Percentiles rank a stretch among this genome's conserved stretches.
Evolutionary conservation across 1,140 invertebrate genomes (phyloP).

Genomic region (Eupristina koningsbergeri): DNA sequence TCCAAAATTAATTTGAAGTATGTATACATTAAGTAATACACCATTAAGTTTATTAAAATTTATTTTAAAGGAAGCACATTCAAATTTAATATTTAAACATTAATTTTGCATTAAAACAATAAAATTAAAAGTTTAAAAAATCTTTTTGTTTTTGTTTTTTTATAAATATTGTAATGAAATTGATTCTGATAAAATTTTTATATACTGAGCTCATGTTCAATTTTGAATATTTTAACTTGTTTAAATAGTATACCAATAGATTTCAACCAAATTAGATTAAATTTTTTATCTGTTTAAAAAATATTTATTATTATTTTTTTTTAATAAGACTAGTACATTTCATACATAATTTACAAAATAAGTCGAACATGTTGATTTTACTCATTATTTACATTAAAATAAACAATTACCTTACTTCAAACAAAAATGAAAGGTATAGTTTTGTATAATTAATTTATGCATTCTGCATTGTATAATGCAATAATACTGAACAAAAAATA

Average conservation of each 20-base stretch:
- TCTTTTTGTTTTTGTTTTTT: not conserved
- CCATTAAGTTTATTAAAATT: not conserved
- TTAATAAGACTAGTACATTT: conserved; percentile 43
- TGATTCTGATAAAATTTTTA: not conserved
- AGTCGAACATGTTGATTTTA: not conserved
- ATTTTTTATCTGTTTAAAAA: conserved; percentile 19
- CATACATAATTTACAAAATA: conserved; percentile 43
- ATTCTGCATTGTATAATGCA: conserved; percentile 13
- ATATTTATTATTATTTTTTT: conserved; percentile 7
- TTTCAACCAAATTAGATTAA: conserved; percentile 6
- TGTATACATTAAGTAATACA: conserved; percentile 40
- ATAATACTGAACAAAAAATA: conserved; percentile 48
- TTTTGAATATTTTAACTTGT: not conserved
- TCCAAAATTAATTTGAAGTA: conserved; percentile 29
- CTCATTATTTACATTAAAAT: conserved; percentile 18
- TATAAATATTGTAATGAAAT: not conserved
- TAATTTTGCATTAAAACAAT: not conserved
- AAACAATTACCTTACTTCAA: conserved; percentile 3
- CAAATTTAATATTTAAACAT: not conserved
- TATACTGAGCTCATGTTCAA: not conserved
- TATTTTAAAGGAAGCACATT: not conserved
- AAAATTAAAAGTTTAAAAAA: not conserved
- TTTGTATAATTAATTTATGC: conserved; percentile 30
- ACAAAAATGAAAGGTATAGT: not conserved
- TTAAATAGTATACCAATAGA: conserved; percentile 33